Evolutionary conservation across 2,113 vertebrate species (phyloP).

Genomic region (Panthera leo): DNA sequence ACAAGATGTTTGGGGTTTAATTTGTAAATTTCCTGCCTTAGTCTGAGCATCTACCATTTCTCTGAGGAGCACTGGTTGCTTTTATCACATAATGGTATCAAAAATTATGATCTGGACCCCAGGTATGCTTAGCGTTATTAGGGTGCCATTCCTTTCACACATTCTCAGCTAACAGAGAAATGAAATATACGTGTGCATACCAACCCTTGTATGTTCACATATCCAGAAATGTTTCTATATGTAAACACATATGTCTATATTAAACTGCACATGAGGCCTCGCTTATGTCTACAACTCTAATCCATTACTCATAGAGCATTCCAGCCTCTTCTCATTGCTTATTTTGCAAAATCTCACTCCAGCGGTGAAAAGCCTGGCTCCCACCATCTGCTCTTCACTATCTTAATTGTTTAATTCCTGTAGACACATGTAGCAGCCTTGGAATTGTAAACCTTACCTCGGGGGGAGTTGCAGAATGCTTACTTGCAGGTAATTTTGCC

Average conservation of each 20-base stretch:
- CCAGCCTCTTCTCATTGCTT: not conserved
- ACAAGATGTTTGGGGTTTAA: not conserved
- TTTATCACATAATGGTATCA: not conserved
- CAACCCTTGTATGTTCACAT: not conserved
- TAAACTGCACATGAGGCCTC: not conserved
- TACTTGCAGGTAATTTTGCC: not conserved
- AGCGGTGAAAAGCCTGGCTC: not conserved
- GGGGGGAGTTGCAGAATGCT: not conserved
- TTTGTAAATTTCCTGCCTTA: not conserved
- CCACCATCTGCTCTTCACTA: not conserved
- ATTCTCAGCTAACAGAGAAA: not conserved
- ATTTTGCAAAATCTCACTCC: not conserved
- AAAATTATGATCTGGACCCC: not conserved
- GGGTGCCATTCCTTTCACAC: not conserved
- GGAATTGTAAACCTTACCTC: not conserved
- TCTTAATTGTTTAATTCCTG: not conserved
- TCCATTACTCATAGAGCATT: not conserved
- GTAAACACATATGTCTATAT: not conserved
- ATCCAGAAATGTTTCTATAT: not conserved
- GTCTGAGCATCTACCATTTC: not conserved
- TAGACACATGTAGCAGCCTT: not conserved
- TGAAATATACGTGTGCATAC: not conserved
- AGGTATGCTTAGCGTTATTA: accelerated
- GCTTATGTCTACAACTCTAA: not conserved
- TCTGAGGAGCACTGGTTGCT: not conserved